These are phyloP conservation scores for Sphinx pinastri DNA, from an alignment of 2,888 invertebrate genomes.

Conservation along the genomic window DNA sequence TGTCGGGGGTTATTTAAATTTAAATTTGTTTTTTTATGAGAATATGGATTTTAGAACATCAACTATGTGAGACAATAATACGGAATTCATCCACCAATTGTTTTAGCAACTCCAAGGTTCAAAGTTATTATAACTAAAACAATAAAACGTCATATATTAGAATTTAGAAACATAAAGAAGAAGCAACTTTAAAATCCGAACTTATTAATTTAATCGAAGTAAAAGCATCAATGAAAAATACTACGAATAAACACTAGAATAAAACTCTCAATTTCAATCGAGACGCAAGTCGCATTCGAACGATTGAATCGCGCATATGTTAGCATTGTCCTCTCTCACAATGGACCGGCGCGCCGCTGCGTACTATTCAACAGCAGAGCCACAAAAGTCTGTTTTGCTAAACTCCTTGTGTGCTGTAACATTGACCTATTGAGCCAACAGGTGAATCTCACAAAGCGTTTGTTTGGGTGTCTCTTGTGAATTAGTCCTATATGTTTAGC, in stretches of 20 bases:
- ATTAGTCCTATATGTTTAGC: constrained; percentile 46
- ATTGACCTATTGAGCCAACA: constrained; percentile 83
- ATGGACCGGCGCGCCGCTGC: constrained; percentile 59
- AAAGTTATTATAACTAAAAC: no score
- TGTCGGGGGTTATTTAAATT: no score
- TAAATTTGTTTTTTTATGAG: no score
- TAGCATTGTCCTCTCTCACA: constrained; percentile 72
- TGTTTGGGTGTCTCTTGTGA: constrained; percentile 78
- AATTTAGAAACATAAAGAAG: not conserved
- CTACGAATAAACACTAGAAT: constrained; percentile 10
- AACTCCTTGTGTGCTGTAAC: constrained; percentile 79
- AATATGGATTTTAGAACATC: no score
- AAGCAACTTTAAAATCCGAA: not conserved
- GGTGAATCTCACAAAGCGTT: constrained; percentile 75
- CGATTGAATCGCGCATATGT: constrained; percentile 76
- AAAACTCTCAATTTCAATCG: constrained; percentile 72
- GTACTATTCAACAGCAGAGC: constrained; percentile 65
- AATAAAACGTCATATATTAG: no score
- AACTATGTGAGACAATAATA: no score
- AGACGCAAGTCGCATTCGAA: constrained; percentile 66
- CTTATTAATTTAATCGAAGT: not conserved
- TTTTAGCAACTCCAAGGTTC: no score
- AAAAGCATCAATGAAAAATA: not conserved
- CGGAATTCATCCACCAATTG: no score
- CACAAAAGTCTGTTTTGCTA: constrained; percentile 80